Evolutionary conservation across 2,113 vertebrate genomes (phyloP).

Genomic region (Lichenostomus cassidix): DNA sequence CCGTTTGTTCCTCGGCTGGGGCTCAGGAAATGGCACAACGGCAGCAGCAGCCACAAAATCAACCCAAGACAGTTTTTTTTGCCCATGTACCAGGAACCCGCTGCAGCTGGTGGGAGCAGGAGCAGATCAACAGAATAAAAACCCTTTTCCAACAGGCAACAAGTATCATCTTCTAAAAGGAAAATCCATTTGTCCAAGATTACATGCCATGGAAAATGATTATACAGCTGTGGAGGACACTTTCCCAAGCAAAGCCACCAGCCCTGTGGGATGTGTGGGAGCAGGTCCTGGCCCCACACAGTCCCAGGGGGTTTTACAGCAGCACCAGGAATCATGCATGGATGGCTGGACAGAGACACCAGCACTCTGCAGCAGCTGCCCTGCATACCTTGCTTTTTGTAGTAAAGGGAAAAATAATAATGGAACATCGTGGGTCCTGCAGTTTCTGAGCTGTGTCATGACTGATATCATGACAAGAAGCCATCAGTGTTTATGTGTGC

Average conservation of each 20-base stretch:
- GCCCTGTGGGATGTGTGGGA: neutral
- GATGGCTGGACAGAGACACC: rapidly evolving
- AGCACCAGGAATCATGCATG: rapidly evolving
- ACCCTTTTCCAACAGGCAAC: neutral
- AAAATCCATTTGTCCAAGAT: neutral
- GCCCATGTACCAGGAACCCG: rapidly evolving
- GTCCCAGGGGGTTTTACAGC: neutral
- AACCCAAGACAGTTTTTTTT: neutral
- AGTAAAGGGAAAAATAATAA: neutral
- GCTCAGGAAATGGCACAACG: neutral
- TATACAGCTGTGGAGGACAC: neutral
- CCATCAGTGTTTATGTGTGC: rapidly evolving
- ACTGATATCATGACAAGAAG: rapidly evolving
- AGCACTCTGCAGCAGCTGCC: neutral
- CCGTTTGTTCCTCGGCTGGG: neutral
- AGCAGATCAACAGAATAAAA: neutral
- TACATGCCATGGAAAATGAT: neutral
- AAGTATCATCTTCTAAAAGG: neutral
- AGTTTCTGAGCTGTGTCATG: neutral
- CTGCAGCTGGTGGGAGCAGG: neutral
- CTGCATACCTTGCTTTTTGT: rapidly evolving
- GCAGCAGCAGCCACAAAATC: neutral
- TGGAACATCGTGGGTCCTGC: rapidly evolving
- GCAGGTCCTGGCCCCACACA: neutral
- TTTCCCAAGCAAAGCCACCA: neutral